These are phyloP conservation scores for Mirounga angustirostris DNA, from an alignment of 2,113 vertebrate genomes.

Conservation along the genomic window DNA sequence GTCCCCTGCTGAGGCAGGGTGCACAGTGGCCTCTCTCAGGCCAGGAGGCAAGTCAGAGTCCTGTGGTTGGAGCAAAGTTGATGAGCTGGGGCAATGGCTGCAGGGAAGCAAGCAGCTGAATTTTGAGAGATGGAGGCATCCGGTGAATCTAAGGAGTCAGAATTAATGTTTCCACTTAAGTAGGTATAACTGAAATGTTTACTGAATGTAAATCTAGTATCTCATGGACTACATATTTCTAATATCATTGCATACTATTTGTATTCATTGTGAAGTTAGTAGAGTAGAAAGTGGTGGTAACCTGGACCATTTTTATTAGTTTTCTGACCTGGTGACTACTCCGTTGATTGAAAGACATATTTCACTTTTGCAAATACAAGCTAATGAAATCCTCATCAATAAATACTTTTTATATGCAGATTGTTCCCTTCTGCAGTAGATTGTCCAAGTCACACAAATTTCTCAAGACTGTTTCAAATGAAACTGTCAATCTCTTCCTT, in stretches of 20 bases:
- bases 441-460: slow-evolving; percentile 53
- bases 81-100: background rate
- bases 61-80: rapidly evolving
- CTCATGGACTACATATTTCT: background rate
- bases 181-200: background rate
- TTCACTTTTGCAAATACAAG: slow-evolving; percentile 21
- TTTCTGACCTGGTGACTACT: background rate
- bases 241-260: background rate
- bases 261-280: background rate
- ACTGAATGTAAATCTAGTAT: background rate
- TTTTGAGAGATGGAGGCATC: too few relatives aligned
- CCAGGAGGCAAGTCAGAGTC: rapidly evolving
- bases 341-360: background rate
- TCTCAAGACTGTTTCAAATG: slow-evolving; percentile 23
- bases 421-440: background rate
- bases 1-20: rapidly evolving
- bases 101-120: too few relatives aligned
- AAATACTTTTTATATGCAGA: slow-evolving; percentile 22
- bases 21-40: rapidly evolving
- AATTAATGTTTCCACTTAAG: background rate
- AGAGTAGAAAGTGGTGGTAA: background rate
- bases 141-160: background rate
- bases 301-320: background rate
- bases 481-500: background rate
- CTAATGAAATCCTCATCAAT: background rate